These are phyloP conservation scores for Aromia moschata DNA, from an alignment of 2,888 invertebrate genomes.

Conservation along the genomic window DNA sequence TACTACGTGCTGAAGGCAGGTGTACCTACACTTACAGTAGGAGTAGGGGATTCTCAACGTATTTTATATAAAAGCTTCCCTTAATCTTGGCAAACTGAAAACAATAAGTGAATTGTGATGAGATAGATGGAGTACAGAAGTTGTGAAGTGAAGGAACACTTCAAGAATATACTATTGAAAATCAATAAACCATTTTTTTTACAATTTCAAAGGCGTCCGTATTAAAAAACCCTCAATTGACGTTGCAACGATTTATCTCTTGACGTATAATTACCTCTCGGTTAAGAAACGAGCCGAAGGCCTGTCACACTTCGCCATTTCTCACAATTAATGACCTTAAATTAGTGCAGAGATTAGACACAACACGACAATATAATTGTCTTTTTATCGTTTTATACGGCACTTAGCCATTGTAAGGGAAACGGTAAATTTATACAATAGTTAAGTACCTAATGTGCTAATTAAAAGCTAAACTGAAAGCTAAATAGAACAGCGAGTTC, in stretches of 20 bases:
- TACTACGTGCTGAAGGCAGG: too few species aligned
- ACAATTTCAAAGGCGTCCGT: too few species aligned
- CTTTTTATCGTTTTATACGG: constrained; percentile 3
- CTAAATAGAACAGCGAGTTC: constrained; percentile 10
- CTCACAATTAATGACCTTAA: constrained; percentile 6
- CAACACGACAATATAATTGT: constrained; percentile 8
- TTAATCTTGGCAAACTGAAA: too few species aligned
- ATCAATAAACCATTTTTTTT: too few species aligned
- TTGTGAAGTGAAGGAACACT: too few species aligned
- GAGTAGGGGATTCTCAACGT: too few species aligned
- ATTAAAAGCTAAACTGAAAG: constrained; percentile 6
- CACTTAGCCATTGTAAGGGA: constrained; percentile 1
- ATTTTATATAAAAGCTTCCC: too few species aligned
- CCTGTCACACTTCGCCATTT: background rate
- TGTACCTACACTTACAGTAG: too few species aligned
- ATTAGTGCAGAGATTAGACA: constrained; percentile 6
- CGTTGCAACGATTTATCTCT: background rate
- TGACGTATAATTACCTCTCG: background rate
- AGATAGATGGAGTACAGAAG: too few species aligned
- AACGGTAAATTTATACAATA: constrained; percentile 14
- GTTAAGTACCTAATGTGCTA: background rate
- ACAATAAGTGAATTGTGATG: too few species aligned
- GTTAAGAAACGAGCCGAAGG: background rate
- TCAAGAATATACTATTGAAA: too few species aligned
- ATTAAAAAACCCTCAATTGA: too few species aligned